A percentile compares a stretch with the other conserved stretches of the same genome.
These are phyloP conservation scores for Brachyalestes nurse DNA, from an alignment of 2,797 vertebrate species.

Conservation along the genomic window DNA sequence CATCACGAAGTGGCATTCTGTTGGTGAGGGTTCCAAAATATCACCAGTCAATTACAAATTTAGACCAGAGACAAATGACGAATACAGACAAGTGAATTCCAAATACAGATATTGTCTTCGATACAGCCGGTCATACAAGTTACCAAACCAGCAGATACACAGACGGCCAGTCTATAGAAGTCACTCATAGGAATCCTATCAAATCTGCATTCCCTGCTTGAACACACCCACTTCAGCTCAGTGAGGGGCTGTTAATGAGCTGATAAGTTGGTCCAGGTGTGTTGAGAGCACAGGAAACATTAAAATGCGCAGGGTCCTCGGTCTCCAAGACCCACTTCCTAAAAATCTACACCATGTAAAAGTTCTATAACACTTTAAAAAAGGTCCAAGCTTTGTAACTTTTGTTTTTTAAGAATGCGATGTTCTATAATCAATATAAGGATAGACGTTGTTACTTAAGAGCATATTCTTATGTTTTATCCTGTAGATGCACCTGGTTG, in stretches of 20 bases:
- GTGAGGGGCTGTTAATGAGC: too few relatives aligned
- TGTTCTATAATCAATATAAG: slow-evolving; percentile 8
- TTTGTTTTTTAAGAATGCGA: too few relatives aligned
- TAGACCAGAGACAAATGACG: too few relatives aligned
- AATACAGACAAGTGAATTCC: slow-evolving; percentile 48
- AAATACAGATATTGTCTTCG: slow-evolving; percentile 69
- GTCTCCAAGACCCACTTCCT: too few relatives aligned
- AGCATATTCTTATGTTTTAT: slow-evolving; percentile 38
- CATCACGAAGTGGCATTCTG: slow-evolving; percentile 27
- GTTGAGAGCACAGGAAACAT: too few relatives aligned
- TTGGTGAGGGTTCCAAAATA: slow-evolving; percentile 68
- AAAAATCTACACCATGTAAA: too few relatives aligned
- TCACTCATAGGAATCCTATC: neutral
- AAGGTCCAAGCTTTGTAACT: too few relatives aligned
- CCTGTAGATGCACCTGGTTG: slow-evolving; percentile 87
- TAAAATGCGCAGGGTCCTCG: too few relatives aligned
- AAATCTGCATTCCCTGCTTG: too few relatives aligned
- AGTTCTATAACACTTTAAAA: too few relatives aligned
- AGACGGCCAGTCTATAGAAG: neutral
- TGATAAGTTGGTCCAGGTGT: too few relatives aligned
- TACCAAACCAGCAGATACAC: slow-evolving; percentile 48
- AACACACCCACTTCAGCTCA: neutral
- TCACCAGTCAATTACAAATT: neutral
- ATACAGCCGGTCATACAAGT: slow-evolving; percentile 24
- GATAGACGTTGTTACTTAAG: slow-evolving; percentile 15